Conservation (phyloP, 2,797 vertebrate genomes). For the Pterois miles region DNA sequence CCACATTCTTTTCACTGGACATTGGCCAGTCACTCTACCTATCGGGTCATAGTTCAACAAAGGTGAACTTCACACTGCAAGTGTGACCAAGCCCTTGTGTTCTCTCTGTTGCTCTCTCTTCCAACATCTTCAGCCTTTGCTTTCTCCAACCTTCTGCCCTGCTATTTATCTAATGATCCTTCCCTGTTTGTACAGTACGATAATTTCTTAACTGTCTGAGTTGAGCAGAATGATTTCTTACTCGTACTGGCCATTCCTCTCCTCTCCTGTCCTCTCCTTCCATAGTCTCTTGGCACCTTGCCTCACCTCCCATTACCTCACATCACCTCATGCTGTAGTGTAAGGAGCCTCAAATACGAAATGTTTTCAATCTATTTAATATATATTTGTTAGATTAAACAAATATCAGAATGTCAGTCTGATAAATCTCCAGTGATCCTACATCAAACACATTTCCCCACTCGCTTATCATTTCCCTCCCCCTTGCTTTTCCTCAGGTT, state of each 20-base stretch:
- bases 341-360: background rate
- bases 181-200: background rate
- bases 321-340: background rate
- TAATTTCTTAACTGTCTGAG: background rate
- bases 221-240: background rate
- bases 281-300: background rate
- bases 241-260: background rate
- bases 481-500: slow-evolving; percentile 80
- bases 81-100: background rate
- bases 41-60: background rate
- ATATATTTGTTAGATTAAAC: background rate
- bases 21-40: background rate
- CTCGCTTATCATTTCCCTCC: background rate
- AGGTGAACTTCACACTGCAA: background rate
- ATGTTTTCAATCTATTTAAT: background rate
- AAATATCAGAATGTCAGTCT: background rate
- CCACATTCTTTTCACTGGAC: slow-evolving; percentile 3
- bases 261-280: background rate
- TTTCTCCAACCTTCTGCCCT: background rate
- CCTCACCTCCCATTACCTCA: background rate
- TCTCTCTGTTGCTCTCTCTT: background rate
- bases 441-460: background rate
- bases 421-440: background rate
- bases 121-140: slow-evolving; percentile 1
- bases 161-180: background rate